phyloP scores from a whole-genome alignment of 1,140 invertebrate species.

The Musca domestica region DNA sequence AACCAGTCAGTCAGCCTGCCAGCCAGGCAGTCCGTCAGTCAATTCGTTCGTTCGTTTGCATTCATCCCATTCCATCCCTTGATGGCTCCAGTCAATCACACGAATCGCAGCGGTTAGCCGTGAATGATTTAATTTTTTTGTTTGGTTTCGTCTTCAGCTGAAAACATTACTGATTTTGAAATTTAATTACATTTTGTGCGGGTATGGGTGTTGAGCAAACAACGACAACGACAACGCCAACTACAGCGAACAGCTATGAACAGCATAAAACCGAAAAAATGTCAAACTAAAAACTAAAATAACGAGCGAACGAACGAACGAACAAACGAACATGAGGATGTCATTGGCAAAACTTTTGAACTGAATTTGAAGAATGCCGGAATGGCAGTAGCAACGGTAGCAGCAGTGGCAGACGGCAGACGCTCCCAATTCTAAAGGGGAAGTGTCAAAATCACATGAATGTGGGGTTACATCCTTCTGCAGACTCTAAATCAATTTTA shows the following conservation, averaged over 20 bases:
- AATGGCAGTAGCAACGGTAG: not conserved
- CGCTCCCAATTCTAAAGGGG: not conserved
- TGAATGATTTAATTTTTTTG: constrained; percentile 13
- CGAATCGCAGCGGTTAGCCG: constrained; percentile 12
- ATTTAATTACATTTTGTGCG: constrained; percentile 20
- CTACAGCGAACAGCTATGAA: too few species aligned
- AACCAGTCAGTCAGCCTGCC: too few species aligned
- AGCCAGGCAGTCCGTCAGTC: too few species aligned
- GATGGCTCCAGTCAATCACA: constrained; percentile 10
- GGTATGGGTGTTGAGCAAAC: too few species aligned
- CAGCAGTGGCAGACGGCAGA: not conserved
- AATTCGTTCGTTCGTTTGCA: too few species aligned
- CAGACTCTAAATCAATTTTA: too few species aligned
- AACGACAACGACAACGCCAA: too few species aligned
- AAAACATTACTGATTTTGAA: constrained; percentile 19
- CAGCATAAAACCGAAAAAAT: too few species aligned
- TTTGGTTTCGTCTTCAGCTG: constrained; percentile 11
- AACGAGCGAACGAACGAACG: too few species aligned
- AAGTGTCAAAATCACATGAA: constrained; percentile 10
- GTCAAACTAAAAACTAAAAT: too few species aligned
- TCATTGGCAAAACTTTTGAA: constrained; percentile 9
- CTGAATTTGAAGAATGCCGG: not conserved
- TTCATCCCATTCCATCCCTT: too few species aligned
- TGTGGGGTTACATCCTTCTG: too few species aligned
- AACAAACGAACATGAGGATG: not conserved